These are phyloP conservation scores for Strigamia transsilvanica DNA, from an alignment of 2,888 invertebrate genomes.

Conservation along the genomic window DNA sequence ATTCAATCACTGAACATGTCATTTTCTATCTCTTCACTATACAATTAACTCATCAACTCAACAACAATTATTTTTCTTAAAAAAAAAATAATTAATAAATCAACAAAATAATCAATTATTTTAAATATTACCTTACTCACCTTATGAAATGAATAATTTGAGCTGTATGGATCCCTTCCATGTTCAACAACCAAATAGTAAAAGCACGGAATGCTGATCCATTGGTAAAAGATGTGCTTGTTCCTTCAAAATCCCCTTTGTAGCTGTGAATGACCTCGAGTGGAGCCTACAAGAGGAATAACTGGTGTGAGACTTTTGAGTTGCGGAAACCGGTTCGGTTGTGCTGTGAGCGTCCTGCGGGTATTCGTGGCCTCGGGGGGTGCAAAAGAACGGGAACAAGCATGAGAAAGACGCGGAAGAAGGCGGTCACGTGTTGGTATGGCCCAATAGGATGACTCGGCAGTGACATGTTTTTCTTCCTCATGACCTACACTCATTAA, in stretches of 20 bases:
- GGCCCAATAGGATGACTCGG: background rate
- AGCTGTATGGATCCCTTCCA: background rate
- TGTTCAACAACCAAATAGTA: slow-evolving; percentile 1
- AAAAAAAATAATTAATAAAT: no score
- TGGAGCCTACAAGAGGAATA: slow-evolving; percentile 26
- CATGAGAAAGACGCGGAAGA: slow-evolving; percentile 23
- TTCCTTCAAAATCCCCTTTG: background rate
- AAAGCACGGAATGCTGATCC: background rate
- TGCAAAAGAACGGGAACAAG: slow-evolving; percentile 42
- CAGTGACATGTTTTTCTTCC: slow-evolving; percentile 42
- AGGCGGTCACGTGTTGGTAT: background rate
- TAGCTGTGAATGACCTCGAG: slow-evolving; percentile 33
- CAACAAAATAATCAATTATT: no score
- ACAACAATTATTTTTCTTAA: no score
- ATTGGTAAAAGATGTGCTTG: slow-evolving; percentile 1
- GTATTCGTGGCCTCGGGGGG: slow-evolving; percentile 11
- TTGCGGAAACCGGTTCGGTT: slow-evolving; percentile 27
- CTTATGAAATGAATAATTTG: slow-evolving; percentile 7
- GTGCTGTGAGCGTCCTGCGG: background rate
- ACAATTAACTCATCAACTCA: no score
- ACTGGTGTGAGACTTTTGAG: slow-evolving; percentile 16
- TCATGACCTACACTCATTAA: slow-evolving; percentile 22
- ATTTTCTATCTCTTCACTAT: no score
- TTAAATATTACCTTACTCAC: background rate
- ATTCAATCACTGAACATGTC: no score